Base-by-base conservation (phyloP, 2,797 vertebrate species). In the Megalops cyprinoides region DNA sequence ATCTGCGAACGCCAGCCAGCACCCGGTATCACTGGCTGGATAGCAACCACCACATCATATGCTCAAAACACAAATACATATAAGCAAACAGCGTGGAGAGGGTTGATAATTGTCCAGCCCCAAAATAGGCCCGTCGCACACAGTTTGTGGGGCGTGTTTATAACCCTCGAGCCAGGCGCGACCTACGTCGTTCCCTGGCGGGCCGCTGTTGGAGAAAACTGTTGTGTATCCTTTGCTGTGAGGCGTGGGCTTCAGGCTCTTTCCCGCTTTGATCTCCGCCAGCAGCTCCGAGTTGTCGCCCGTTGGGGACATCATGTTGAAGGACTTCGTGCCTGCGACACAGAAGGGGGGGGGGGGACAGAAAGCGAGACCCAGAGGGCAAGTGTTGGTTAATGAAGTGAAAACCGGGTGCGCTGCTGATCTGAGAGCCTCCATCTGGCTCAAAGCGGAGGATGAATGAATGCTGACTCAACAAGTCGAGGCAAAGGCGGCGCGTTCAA, bases 241-340 rank as follows among this genome's bases (percentile, higher is more conserved):
- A 0, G 97, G 95, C 0, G 98, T 99, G 1, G 98, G 97, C 92
- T 99, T 99, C 84, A 99, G 94, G 89, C 93, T 97, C 89, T 96
- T 99, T 87, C 98, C 97, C 0, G 98, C 98, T 91, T 99, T 99
- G 90, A 99, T 99, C 92, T 99, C 98, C 5, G 98, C 98, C 93
- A 99, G 91, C 76, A 99, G 95, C 92, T 99, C 97, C 0, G 97
- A 97, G 91, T 99, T 99, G 94, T 99, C 98, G 0, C 97, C 96
- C 0, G 97, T 97, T 25, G 98, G 98, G 90, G 97, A 97, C 97
- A 99, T 99, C 98, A 99, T 99, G 94, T 99, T 99, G 96, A 99
- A 99, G 83, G 98, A 99, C 89, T 98, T 99, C 90, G 96, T 94
- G 91, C 98, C 98, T 99, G 92, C 10, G 51, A 87, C 87, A 88